These are phyloP conservation scores for Myiothlypis coronata DNA, from an alignment of 2,797 vertebrate genomes.

Conservation along the genomic window DNA sequence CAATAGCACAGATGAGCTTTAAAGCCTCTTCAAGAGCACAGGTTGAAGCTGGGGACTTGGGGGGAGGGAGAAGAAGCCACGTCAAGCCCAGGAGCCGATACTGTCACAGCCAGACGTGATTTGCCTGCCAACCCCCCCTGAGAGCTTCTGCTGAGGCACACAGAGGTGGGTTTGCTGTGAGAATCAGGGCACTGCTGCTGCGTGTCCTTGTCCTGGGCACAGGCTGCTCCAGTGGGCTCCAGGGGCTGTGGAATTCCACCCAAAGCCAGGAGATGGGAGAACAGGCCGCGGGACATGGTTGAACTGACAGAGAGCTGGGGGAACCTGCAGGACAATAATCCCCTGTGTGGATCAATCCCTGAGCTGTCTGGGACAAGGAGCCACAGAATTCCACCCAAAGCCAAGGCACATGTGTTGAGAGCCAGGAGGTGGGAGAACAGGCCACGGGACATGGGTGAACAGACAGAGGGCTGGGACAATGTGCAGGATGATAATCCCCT, in stretches of 20 bases:
- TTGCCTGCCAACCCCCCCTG: not conserved
- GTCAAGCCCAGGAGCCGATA: not conserved
- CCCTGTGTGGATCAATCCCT: not conserved
- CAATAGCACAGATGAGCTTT: constrained; percentile 48
- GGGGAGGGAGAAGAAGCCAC: not conserved
- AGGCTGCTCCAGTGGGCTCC: not conserved
- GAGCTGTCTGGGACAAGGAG: not conserved
- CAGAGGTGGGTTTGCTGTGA: not conserved
- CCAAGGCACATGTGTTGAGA: too few relatives aligned
- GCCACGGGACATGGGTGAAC: too few relatives aligned
- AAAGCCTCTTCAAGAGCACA: not conserved
- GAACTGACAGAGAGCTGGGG: not conserved
- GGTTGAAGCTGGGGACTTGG: not conserved
- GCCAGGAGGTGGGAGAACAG: too few relatives aligned
- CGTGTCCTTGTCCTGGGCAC: not conserved
- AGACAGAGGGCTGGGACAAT: not conserved
- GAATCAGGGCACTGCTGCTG: not conserved
- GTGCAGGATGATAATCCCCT: not conserved
- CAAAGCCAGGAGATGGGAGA: too few relatives aligned
- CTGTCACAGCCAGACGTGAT: constrained; percentile 3
- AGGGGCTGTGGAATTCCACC: accelerated
- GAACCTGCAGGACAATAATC: not conserved
- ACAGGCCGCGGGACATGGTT: too few relatives aligned
- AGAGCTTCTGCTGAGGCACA: not conserved
- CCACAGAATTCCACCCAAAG: not conserved